Evolutionary conservation across 1,140 invertebrate genomes (phyloP).

Genomic region (Ylistrum balloti): DNA sequence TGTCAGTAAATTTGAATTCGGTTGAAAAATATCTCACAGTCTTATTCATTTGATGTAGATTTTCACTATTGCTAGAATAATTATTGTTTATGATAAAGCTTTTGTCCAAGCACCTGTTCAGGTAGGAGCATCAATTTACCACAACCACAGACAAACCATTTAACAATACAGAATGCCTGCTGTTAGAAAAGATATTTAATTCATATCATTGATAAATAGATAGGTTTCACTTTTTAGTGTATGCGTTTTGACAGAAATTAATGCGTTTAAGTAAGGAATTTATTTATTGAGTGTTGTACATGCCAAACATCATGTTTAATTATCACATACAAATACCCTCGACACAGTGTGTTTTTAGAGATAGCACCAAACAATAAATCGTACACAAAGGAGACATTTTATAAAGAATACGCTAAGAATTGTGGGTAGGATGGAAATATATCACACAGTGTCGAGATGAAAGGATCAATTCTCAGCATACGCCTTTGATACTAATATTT

Average conservation of each 20-base stretch:
- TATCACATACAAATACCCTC: background rate
- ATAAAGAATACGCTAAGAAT: background rate
- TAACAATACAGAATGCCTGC: background rate
- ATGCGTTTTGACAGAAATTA: background rate
- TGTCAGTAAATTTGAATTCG: background rate
- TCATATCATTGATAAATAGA: background rate
- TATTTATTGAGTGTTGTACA: background rate
- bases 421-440: background rate
- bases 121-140: background rate
- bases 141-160: background rate
- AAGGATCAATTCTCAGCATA: background rate
- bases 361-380: background rate
- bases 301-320: background rate
- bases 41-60: background rate
- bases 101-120: background rate
- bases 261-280: background rate
- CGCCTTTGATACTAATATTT: conserved; percentile 27
- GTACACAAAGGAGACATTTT: background rate
- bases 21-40: background rate
- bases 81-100: conserved; percentile 9
- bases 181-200: background rate
- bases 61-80: background rate
- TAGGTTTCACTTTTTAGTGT: background rate
- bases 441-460: background rate
- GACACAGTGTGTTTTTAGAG: background rate